Percentiles rank a stretch among this genome's conserved stretches.
Evolutionary conservation across 1,140 invertebrate species (phyloP).

Genomic region (Brachionus manjavacas): DNA sequence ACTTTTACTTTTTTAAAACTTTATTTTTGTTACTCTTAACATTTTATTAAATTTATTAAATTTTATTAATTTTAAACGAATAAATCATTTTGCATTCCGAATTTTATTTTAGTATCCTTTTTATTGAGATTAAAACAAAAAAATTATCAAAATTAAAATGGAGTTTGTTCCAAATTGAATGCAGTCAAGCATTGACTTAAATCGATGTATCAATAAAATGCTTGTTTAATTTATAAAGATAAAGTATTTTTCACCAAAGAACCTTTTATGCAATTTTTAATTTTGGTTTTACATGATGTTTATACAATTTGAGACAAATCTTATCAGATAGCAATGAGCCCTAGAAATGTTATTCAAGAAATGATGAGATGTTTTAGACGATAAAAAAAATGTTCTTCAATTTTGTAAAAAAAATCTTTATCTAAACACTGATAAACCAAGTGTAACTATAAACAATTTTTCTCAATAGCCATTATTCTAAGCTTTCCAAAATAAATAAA

Average conservation of each 20-base stretch:
- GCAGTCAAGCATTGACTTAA: not conserved
- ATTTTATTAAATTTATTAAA: too few species aligned
- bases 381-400: not conserved
- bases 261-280: not conserved
- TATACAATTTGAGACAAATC: not conserved
- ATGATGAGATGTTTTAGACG: not conserved
- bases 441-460: not conserved
- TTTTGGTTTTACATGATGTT: not conserved
- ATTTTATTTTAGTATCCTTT: not conserved
- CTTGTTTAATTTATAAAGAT: not conserved
- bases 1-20: not conserved
- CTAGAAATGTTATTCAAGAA: not conserved
- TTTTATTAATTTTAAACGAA: not conserved
- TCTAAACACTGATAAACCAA: not conserved
- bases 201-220: not conserved
- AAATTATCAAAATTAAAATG: not conserved
- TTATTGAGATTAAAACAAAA: not conserved
- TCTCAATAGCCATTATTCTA: not conserved
- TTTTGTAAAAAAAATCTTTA: not conserved
- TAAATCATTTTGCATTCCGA: not conserved
- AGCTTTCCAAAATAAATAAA: not conserved
- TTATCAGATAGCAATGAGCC: not conserved
- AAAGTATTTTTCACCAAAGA: not conserved
- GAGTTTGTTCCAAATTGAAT: too few species aligned
- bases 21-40: not conserved